Evolutionary conservation across 2,797 vertebrate genomes (phyloP).

Genomic region (Hapalemur alaotrensis): DNA sequence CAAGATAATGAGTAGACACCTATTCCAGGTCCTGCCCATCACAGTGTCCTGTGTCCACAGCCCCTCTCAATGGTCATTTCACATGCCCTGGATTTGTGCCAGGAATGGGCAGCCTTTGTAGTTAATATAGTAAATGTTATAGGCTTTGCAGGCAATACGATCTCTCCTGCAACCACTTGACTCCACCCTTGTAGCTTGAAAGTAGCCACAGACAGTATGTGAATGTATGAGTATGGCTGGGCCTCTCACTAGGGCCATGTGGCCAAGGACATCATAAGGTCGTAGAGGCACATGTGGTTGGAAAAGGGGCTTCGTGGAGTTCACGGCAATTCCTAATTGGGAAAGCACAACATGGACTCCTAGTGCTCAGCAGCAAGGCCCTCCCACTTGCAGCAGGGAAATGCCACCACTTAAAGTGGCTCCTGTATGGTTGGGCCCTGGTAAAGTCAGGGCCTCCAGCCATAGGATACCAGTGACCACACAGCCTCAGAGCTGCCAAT

Average conservation of each 20-base stretch:
- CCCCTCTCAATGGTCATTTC: not conserved
- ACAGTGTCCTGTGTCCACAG: accelerated
- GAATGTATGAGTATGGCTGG: not conserved
- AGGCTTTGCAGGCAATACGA: not conserved
- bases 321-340: not conserved
- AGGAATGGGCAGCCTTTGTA: not conserved
- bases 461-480: too few relatives aligned
- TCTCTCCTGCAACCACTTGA: not conserved
- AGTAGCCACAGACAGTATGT: accelerated
- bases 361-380: not conserved
- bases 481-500: too few relatives aligned
- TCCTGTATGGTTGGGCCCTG: not conserved
- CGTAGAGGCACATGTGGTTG: accelerated
- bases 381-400: too few relatives aligned
- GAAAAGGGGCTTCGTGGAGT: not conserved
- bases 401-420: not conserved
- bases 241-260: not conserved
- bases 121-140: not conserved
- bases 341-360: not conserved
- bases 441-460: not conserved
- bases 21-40: not conserved
- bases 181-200: not conserved
- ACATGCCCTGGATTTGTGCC: too few relatives aligned
- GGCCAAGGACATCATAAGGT: too few relatives aligned
- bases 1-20: too few relatives aligned